Evolutionary conservation across 2,888 invertebrate species (phyloP).

Genomic region (Callimorpha dominula): DNA sequence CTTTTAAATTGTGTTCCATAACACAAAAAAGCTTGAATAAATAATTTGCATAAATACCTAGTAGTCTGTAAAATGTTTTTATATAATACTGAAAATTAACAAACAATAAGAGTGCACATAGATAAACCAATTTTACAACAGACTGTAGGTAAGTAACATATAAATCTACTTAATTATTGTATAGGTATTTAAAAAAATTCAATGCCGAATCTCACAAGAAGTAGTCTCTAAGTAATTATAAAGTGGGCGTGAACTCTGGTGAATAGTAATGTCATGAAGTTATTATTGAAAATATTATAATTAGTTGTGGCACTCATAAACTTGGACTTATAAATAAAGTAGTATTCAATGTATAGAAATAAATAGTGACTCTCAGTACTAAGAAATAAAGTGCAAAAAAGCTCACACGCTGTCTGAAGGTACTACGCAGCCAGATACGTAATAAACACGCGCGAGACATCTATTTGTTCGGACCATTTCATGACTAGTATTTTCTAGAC

Average conservation of each 20-base stretch:
- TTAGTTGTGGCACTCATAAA: not conserved
- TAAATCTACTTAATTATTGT: not conserved
- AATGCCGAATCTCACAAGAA: constrained; percentile 12
- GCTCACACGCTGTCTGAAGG: not conserved
- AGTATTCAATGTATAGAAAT: too few species aligned
- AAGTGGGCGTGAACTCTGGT: constrained; percentile 9
- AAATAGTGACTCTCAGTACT: not conserved
- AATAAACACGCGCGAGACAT: not conserved
- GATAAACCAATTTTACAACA: not conserved
- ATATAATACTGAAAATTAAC: not conserved
- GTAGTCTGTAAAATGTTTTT: not conserved
- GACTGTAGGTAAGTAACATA: constrained; percentile 1
- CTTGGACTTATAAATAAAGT: not conserved
- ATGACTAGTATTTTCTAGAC: not conserved
- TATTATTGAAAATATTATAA: not conserved
- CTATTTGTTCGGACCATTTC: not conserved
- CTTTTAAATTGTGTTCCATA: not conserved
- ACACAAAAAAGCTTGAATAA: not conserved
- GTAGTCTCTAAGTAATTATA: constrained; percentile 11
- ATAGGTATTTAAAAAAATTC: constrained; percentile 1
- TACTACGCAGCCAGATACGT: not conserved
- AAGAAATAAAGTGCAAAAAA: not conserved
- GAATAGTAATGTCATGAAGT: not conserved
- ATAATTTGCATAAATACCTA: not conserved
- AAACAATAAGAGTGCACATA: not conserved